Evolutionary conservation across 1,140 invertebrate species (phyloP).

Genomic region (Pygmarrhopalites habei): DNA sequence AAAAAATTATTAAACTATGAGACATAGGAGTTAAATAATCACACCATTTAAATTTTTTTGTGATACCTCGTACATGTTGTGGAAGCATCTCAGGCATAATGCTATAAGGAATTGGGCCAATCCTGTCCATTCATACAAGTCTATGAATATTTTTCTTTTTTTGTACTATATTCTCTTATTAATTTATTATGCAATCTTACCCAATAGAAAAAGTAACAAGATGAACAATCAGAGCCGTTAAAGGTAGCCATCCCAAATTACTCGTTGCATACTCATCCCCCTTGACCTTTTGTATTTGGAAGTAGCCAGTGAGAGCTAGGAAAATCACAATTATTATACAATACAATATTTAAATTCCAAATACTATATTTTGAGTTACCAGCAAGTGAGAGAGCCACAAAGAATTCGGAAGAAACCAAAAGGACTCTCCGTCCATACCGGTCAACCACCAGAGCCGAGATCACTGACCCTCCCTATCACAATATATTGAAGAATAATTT

Average conservation of each 20-base stretch:
- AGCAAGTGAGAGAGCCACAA: constrained; percentile 49
- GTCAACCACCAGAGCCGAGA: constrained; percentile 58
- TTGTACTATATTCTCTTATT: background rate
- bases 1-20: too few relatives aligned
- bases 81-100: constrained; percentile 46
- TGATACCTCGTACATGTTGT: constrained; percentile 43
- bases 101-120: background rate
- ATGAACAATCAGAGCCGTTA: constrained; percentile 63
- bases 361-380: too few relatives aligned
- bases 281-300: constrained; percentile 40
- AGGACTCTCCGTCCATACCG: constrained; percentile 63
- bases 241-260: constrained; percentile 58
- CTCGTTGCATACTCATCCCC: background rate
- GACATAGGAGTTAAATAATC: too few relatives aligned
- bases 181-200: too few relatives aligned
- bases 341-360: too few relatives aligned
- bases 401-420: constrained; percentile 55
- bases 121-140: background rate
- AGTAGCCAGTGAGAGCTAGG: constrained; percentile 40
- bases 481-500: background rate
- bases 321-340: too few relatives aligned
- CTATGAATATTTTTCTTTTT: background rate
- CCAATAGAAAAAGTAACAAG: constrained; percentile 49
- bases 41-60: too few relatives aligned
- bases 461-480: constrained; percentile 52